Evolutionary conservation across 2,797 vertebrate genomes (phyloP), one percentile per base, ranked within the genome.

Genomic region (Neopelma chrysocephalum): DNA sequence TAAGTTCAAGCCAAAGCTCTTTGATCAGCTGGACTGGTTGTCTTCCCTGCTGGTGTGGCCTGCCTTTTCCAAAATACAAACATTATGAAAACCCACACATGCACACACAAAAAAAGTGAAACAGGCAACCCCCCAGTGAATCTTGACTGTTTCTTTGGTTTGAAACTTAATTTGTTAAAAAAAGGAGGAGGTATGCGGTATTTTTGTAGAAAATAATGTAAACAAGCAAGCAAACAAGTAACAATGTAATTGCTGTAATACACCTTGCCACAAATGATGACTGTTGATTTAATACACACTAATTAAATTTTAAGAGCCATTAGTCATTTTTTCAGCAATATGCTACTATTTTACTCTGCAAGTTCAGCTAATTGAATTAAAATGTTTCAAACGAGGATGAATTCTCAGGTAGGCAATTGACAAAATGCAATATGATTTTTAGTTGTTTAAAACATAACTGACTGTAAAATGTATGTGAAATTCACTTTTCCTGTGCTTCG

Each of bases 401-500:
- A 92, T 94, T 94, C 60, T 89, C 86, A 82, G 88, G 70, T 90
- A 91, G 79, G 42, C 70, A 91, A 81, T 62, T 89, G 66, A 93
- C 48, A n/a, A 90, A 95, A 94, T 89, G 72, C 34, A 6, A 69
- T 97, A 96, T 92, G 71, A 83, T 95, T 95, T 94, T 82, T 69
- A 86, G 60, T 81, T 89, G 87, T 80, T 94, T 96, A 92, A 95
- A 91, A 76, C 79, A 42, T 90, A 91, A 90, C 34, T 82, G 47
- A 65, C 61, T 87, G 65, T 90, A 85, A 82, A 93, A 91, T 89
- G 68, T 72, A 54, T 68, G 54, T 88, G 87, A 93, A 94, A 94
- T 91, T 89, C 80, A 93, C 72, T 88, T 86, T 89, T 66, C 93
- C 72, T 91, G 53, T 93, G 70, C 93, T 91, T 92, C 76, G 17